Percentiles rank a stretch among this genome's conserved stretches.
Conservation (phyloP, 2,797 vertebrate genomes). For the Tauraco hartlaubi region DNA sequence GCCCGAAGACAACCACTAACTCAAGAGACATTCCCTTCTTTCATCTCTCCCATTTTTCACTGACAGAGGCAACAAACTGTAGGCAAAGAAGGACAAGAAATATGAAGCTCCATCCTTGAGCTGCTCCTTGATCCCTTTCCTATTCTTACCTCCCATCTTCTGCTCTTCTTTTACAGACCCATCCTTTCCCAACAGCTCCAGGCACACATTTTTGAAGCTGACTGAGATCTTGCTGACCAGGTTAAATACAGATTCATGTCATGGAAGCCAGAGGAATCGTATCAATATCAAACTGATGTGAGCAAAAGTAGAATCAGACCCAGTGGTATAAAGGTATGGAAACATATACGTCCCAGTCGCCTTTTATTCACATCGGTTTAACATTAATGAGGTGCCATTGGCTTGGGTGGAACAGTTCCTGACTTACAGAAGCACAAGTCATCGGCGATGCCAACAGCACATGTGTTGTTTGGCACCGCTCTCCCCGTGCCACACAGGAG, state of each 20-base stretch:
- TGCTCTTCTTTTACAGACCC: not conserved
- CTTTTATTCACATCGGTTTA: conserved; percentile 35
- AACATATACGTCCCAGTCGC: not conserved
- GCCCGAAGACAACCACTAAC: not conserved
- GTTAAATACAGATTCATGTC: conserved; percentile 14
- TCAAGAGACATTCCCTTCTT: conserved; percentile 20
- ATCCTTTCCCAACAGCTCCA: not conserved
- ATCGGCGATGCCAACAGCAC: not conserved
- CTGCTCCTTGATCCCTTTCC: not conserved
- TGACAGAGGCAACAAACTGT: conserved; percentile 4
- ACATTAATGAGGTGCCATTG: conserved; percentile 34
- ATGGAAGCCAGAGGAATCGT: conserved; percentile 15
- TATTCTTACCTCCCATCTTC: not conserved
- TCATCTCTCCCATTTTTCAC: conserved; percentile 44
- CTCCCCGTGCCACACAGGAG: fast-evolving
- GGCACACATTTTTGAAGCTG: not conserved
- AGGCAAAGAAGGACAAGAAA: conserved; percentile 3
- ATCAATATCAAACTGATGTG: not conserved
- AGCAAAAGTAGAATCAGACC: conserved; percentile 26
- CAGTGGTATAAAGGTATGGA: conserved; percentile 4
- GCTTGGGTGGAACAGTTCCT: not conserved
- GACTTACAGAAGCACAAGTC: not conserved
- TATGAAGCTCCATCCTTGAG: not conserved
- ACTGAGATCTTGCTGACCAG: conserved; percentile 27
- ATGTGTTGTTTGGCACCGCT: conserved; percentile 3